A percentile compares a stretch with the other conserved stretches of the same genome.
Conservation (phyloP, 2,888 invertebrate species). For the Dynastes maya region DNA sequence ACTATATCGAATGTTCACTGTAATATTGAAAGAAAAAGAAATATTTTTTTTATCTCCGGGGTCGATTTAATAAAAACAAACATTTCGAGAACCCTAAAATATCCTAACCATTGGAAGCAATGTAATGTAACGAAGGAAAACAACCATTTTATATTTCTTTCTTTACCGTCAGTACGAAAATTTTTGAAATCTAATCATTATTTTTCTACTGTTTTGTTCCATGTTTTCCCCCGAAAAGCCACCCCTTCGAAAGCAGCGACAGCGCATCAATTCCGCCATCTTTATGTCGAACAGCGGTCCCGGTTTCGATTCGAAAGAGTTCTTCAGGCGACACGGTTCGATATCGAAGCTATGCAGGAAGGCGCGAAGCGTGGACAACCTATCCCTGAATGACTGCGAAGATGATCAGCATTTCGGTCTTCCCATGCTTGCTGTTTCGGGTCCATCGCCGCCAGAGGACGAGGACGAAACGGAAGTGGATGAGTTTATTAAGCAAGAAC, state of each 20-base stretch:
- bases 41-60: too few species aligned
- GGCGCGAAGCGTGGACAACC: conserved; percentile 83
- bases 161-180: neutral
- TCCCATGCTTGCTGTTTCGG: conserved; percentile 85
- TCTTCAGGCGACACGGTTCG: conserved; percentile 84
- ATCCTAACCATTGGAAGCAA: neutral
- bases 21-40: too few species aligned
- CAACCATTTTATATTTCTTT: neutral
- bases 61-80: too few species aligned
- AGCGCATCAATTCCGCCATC: conserved; percentile 89
- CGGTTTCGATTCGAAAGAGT: conserved; percentile 86
- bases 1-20: too few species aligned
- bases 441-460: conserved; percentile 86
- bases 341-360: conserved; percentile 86
- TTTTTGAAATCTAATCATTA: neutral
- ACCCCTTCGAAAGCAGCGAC: conserved; percentile 71
- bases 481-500: conserved; percentile 53
- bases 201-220: conserved; percentile 35
- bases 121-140: neutral
- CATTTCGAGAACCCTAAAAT: neutral
- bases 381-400: conserved; percentile 70
- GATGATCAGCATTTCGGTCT: conserved; percentile 76
- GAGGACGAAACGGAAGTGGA: conserved; percentile 67
- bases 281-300: conserved; percentile 85
- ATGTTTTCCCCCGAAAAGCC: conserved; percentile 39